Evolutionary conservation across 53 echinoderm and acorn worm genomes (phyloP).

Genomic region (Astropecten irregularis): DNA sequence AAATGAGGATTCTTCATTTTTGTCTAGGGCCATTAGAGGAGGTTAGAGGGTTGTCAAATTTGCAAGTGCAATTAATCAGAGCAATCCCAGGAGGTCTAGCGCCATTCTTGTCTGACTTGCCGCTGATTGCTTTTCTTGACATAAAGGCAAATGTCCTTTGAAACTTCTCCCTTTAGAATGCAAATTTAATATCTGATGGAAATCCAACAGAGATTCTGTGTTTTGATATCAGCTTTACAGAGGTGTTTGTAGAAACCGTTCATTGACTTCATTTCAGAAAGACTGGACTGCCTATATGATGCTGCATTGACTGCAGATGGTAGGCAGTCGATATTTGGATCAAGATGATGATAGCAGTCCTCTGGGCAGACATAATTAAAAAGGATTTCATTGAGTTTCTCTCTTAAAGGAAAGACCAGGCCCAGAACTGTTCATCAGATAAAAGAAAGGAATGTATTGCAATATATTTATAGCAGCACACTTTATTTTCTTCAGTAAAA

Average conservation of each 20-base stretch:
- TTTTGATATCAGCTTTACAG: slow-evolving; percentile 12
- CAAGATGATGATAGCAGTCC: no score
- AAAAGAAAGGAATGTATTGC: no score
- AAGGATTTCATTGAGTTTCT: no score
- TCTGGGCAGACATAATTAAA: no score
- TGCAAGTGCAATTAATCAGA: slow-evolving; percentile 42
- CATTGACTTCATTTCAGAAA: not conserved
- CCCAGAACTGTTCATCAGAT: no score
- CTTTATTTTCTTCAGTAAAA: no score
- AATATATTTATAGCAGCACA: no score
- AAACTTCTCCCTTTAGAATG: slow-evolving; percentile 30
- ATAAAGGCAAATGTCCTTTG: slow-evolving; percentile 14
- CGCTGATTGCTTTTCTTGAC: slow-evolving; percentile 33
- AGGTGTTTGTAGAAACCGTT: not conserved
- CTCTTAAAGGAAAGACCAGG: no score
- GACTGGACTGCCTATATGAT: not conserved
- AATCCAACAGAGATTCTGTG: slow-evolving; percentile 5
- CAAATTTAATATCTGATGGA: slow-evolving; percentile 47
- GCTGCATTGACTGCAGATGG: not conserved
- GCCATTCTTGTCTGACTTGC: not conserved
- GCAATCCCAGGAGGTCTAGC: slow-evolving; percentile 15
- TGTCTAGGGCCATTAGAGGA: not conserved
- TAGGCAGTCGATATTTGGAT: no score
- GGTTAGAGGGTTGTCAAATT: slow-evolving; percentile 13
- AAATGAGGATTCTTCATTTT: not conserved